phyloP scores from a whole-genome alignment of 2,797 vertebrate genomes.

The Sebastes minor region DNA sequence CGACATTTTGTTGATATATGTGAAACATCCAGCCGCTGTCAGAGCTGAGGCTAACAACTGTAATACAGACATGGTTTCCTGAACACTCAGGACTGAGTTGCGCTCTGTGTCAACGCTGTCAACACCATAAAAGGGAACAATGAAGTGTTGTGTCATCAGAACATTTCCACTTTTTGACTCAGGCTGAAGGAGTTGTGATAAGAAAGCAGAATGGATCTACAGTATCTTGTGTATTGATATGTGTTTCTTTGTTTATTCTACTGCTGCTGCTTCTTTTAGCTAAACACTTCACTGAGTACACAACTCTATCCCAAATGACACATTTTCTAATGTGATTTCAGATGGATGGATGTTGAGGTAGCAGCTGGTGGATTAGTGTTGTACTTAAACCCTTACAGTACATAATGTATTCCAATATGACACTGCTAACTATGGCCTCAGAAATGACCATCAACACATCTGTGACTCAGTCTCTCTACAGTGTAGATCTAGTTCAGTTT shows the following conservation, averaged over 20 bases:
- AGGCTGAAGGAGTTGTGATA: background rate
- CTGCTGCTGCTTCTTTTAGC: background rate
- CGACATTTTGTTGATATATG: too few species aligned
- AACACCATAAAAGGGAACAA: conserved; percentile 42
- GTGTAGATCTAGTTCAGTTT: background rate
- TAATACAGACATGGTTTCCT: background rate
- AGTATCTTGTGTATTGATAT: background rate
- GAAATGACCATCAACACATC: background rate
- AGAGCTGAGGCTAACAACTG: background rate
- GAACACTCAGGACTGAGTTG: background rate
- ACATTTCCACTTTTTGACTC: conserved; percentile 26
- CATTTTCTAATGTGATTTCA: background rate
- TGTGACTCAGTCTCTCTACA: background rate
- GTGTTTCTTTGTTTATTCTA: background rate
- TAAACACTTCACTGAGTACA: background rate
- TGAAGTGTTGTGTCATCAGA: background rate
- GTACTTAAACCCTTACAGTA: background rate
- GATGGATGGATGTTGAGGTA: too few species aligned
- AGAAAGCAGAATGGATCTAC: background rate
- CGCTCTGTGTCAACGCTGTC: background rate
- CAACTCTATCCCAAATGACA: background rate
- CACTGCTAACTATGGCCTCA: background rate
- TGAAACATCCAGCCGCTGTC: background rate
- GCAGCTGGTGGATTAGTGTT: background rate
- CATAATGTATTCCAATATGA: background rate